Evolutionary conservation across 2,888 invertebrate genomes (phyloP), one percentile per base, ranked within the genome.

Genomic region (Bibio marci): DNA sequence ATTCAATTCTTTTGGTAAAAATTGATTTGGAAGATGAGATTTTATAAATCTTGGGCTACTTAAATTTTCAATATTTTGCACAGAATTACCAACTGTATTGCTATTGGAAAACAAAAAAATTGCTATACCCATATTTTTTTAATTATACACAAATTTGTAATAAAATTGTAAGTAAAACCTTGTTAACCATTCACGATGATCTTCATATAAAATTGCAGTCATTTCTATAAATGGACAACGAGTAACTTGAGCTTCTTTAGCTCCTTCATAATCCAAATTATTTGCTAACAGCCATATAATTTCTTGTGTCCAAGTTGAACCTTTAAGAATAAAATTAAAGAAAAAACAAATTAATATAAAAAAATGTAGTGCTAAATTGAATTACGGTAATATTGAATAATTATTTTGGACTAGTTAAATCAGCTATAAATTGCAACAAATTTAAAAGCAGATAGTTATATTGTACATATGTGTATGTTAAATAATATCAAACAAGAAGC

Each of bases 241-340:
- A 22, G 53, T 14, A 34, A 49, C 50, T 13, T 55, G 51, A 35
- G 58, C 47, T 43, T 70, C 71, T 51, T 73, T 73, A 1, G 85
- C 83, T 17, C 70, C 72, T 50, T 80, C 75, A 50, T 76, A 83
- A 54, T 92, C 74, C 45, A 86, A 64, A 49, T 80, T 71, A 49
- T 85, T 80, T 4, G 78, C 76, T 42, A 92, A 71, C n/a, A 88
- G 67, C 81, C 88, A 92, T 3, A 85, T 74, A 76, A 92, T 87
- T 65, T 92, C 91, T 54, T 90, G 88, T 1, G 81, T 75, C 91
- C 91, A 92, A 1, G 91, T 91, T 17, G 90, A 90, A 12, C 83
- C 82, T 82, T 4, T 12, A 30, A n/a, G n/a, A n/a, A n/a, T n/a
- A n/a, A n/a, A n/a, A n/a, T n/a, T n/a, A 30, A 28, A 30, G 17